These are phyloP conservation scores for Phyllotis vaccarum DNA, from an alignment of 2,797 vertebrate genomes.

Conservation along the genomic window DNA sequence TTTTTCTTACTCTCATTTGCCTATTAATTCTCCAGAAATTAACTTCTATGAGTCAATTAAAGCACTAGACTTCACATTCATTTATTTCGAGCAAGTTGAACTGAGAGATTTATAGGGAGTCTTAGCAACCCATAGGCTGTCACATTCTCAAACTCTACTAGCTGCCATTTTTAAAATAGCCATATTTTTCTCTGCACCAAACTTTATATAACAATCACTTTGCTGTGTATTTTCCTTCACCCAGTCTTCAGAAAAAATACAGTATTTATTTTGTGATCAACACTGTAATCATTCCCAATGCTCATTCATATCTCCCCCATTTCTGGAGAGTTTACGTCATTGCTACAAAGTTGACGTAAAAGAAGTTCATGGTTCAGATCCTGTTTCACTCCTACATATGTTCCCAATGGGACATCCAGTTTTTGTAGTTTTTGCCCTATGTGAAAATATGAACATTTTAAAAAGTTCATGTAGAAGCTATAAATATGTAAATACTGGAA, in stretches of 20 bases:
- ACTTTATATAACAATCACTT: not conserved
- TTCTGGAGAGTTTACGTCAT: not conserved
- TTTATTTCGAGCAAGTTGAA: not conserved
- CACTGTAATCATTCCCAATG: not conserved
- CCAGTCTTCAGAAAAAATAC: constrained; percentile 20
- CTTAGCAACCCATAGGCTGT: not conserved
- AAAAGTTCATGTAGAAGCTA: constrained; percentile 15
- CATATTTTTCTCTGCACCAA: constrained; percentile 34
- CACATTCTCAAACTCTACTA: constrained; percentile 50
- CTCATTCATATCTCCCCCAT: not conserved
- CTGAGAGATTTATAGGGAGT: not conserved
- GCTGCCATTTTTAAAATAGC: constrained; percentile 28
- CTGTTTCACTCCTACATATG: not conserved
- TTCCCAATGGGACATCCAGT: not conserved
- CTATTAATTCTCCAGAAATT: not conserved
- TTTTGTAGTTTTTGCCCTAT: not conserved
- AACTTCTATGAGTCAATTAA: not conserved
- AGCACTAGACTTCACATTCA: not conserved
- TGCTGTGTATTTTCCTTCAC: not conserved
- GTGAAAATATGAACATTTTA: constrained; percentile 63
- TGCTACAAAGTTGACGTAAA: not conserved
- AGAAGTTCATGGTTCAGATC: constrained; percentile 61
- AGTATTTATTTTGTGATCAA: constrained; percentile 13
- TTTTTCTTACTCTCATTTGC: not conserved
- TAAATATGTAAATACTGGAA: constrained; percentile 75